Base-by-base conservation (phyloP, 2,113 vertebrate species). In the Sturnira hondurensis region DNA sequence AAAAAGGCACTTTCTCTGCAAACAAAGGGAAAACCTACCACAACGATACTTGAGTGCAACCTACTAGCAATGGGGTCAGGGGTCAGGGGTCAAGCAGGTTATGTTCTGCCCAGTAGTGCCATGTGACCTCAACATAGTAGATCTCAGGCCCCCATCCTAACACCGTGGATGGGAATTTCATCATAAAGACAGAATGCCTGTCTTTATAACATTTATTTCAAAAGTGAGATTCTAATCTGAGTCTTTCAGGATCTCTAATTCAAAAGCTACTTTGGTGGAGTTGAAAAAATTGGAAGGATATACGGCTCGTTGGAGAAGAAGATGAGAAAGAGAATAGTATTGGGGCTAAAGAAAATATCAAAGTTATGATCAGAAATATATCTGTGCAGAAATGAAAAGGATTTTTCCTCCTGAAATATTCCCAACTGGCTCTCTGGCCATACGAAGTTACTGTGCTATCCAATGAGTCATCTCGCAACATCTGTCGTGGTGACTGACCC, bases 341-440 rank as follows among this genome's bases (percentile, higher is more conserved):
- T 47, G 52, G 26, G 52, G 56, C 80, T 54, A 92, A 96, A 89
- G 80, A 74, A 91, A 95, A 94, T 47, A 92, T 20, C 84, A 63
- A 70, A 70, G 63, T 87, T 74, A 68, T 13, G 56, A 43, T 67
- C 43, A 26, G 92, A 89, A 86, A 82, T 94, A n/a, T 36, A 80
- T 93, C 68, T 95, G 70, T 68, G 63, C 54, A 78, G 61, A 86
- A 68, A 86, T 54, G 52, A 73, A 89, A 86, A 68, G 56, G 22
- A 3, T 11, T 78, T 50, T 19, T 6, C 33, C 5, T 1, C 31
- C 78, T 93, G 76, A 81, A 87, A 41, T 58, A 76, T 1, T 19
- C n/a, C n/a, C 94, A 92, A 50, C 87, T 71, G 96, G 80, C 16
- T 33, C 36, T 71, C 33, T 5, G 71, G 43, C 50, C 45, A 0